Evolutionary conservation across 2,888 invertebrate species (phyloP), one percentile per base, ranked within the genome.

Genomic region (Syrphus vitripennis): DNA sequence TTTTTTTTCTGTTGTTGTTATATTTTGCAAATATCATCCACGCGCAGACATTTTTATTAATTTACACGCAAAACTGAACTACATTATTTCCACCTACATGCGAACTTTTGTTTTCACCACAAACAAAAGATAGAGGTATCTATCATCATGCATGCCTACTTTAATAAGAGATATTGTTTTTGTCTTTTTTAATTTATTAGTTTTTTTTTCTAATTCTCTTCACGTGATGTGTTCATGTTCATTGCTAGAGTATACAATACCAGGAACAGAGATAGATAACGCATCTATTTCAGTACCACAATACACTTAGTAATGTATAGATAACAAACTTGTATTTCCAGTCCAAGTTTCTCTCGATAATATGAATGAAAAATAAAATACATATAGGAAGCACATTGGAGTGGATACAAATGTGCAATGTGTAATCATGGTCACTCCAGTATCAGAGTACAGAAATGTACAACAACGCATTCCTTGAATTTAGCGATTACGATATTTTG

Each of bases 21-120:
- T 59, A 1, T 59, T 59, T 59, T 59, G 59, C 24, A 63, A 26
- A 42, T 45, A 29, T 16, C 10, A 42, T 29, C 26, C 26, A 45
- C 63, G 42, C 63, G 42, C 63, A 63, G 63, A 29, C 19, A 24
- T 57, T 63, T 29, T 45, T 48, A 9, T 50, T 63, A 19, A 40
- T 40, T 21, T 63, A 9, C 63, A 63, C 63, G 42, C 63, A 63
- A 63, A 19, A 63, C n/a, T 29, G 10, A 63, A 42, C 42, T 63
- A 19, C n/a, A n/a, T n/a, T n/a, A 63, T 42, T 63, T 16, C 42
- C 63, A 63, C 42, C 63, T 14, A 63, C 40, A 42, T 19, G 19
- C 42, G 12, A 45, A 45, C 4, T 4, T 63, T 29, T 63, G 16
- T 45, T 63, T 45, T 45, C 26, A 26, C 29, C 42, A 7, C 63